phyloP scores from a whole-genome alignment of 2,797 vertebrate species.

The Hybognathus amarus region DNA sequence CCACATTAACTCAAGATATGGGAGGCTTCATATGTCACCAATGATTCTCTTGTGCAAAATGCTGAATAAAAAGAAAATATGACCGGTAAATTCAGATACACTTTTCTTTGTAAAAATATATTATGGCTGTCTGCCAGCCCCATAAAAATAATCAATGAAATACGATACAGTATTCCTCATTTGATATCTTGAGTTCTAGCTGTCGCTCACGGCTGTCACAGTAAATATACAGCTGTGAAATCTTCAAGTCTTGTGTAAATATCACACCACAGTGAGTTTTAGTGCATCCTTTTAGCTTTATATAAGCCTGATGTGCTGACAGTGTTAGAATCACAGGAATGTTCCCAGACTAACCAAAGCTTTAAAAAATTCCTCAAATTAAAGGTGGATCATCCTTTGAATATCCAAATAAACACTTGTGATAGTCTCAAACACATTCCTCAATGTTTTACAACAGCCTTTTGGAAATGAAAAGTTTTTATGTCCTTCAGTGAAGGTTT shows the following conservation, averaged over 20 bases:
- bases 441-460: not conserved
- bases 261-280: slow-evolving; percentile 35
- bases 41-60: not conserved
- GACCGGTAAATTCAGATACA: not conserved
- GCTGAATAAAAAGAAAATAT: not conserved
- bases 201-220: slow-evolving; percentile 35
- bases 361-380: slow-evolving; percentile 28
- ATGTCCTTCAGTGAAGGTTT: not conserved
- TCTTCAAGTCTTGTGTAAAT: slow-evolving; percentile 42
- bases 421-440: not conserved
- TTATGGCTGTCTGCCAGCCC: not conserved
- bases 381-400: slow-evolving; percentile 32
- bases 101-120: not conserved
- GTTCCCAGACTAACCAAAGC: slow-evolving; percentile 42
- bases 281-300: slow-evolving; percentile 51
- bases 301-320: slow-evolving; percentile 34
- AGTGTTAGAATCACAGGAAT: slow-evolving; percentile 36
- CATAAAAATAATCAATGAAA: slow-evolving; percentile 48
- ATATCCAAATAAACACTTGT: slow-evolving; percentile 13
- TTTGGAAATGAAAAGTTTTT: not conserved
- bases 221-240: slow-evolving; percentile 50
- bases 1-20: not conserved
- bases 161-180: slow-evolving; percentile 37
- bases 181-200: slow-evolving; percentile 22
- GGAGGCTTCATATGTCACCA: not conserved